Evolutionary conservation across 2,888 invertebrate genomes (phyloP), one percentile per base, ranked within the genome.

Genomic region (Platerodrilus igneus): DNA sequence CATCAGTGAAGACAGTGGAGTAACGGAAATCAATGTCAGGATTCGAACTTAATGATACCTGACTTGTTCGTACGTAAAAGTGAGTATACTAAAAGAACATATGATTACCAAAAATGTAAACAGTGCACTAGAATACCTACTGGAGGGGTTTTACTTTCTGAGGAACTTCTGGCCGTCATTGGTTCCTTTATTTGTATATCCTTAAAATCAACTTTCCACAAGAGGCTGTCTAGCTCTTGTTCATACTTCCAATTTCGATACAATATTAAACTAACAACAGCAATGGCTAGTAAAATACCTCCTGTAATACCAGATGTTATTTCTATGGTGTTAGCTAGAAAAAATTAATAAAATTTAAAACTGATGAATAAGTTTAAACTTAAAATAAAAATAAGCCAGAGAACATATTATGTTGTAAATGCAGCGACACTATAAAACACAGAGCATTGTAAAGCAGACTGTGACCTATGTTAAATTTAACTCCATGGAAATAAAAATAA

Each of bases 201-300:
- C 45, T 84, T 81, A 69, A 83, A 92, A 70, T 94, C 93, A 40
- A 94, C 86, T 71, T 93, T 92, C 94, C 94, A 94, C 21, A 94
- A 74, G 21, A 94, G 70, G 37, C 90, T 91, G 63, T 93, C 93
- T 49, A 94, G 73, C 60, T 93, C 93, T 60, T 93, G 92, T 62
- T 94, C 93, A 66, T 94, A 92, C 21, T 82, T 80, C 92, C 92
- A 93, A 66, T 93, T 93, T 41, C 93, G 80, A 70, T 85, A 89
- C 7, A 88, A 71, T 0, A 90, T 79, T 37, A 89, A 70, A 0
- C 81, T 78, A n/a, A 87, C 80, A 2, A 89, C 71, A 0, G 79
- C 71, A 20, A 89, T 65, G 3, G 88, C 69, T 0, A 88, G 70
- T 8, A 85, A 63, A 3, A 86, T 75, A 2, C 86, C 85, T 0